Percentiles rank a stretch among this genome's conserved stretches.
Evolutionary conservation across 2,797 vertebrate genomes (phyloP).

Genomic region (Mionectes olivaceus): DNA sequence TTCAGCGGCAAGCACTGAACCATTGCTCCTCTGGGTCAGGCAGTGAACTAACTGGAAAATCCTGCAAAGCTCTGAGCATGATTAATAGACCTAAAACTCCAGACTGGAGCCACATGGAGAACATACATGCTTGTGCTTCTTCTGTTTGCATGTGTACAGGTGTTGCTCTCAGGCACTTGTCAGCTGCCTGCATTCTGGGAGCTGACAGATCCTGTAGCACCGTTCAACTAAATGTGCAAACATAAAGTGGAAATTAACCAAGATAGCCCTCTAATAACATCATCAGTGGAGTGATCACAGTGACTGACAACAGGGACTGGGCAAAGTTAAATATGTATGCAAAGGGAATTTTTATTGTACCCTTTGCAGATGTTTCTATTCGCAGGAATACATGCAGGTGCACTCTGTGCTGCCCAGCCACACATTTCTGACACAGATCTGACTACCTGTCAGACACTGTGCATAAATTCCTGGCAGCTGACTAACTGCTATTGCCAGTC

Average conservation of each 20-base stretch:
- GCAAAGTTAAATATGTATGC: neutral
- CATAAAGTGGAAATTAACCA: neutral
- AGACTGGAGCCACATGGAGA: neutral
- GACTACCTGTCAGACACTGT: neutral
- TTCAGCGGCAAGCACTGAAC: neutral
- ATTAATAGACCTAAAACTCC: conserved; percentile 33
- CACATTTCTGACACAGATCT: neutral
- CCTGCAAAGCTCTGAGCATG: neutral
- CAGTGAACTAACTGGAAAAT: conserved; percentile 26
- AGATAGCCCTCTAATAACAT: neutral
- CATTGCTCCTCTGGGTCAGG: neutral
- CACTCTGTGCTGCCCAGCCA: neutral
- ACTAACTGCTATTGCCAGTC: neutral
- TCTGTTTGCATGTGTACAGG: neutral
- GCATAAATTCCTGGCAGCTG: neutral
- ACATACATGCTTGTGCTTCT: neutral
- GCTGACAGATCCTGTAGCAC: neutral
- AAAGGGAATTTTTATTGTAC: neutral
- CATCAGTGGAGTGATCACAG: neutral
- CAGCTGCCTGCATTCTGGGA: neutral
- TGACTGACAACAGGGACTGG: neutral
- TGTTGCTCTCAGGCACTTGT: neutral
- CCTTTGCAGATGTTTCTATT: neutral
- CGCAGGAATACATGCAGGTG: neutral
- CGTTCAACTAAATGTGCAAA: neutral